These are phyloP conservation scores for Garra rufa DNA, from an alignment of 2,113 vertebrate species.

Conservation along the genomic window DNA sequence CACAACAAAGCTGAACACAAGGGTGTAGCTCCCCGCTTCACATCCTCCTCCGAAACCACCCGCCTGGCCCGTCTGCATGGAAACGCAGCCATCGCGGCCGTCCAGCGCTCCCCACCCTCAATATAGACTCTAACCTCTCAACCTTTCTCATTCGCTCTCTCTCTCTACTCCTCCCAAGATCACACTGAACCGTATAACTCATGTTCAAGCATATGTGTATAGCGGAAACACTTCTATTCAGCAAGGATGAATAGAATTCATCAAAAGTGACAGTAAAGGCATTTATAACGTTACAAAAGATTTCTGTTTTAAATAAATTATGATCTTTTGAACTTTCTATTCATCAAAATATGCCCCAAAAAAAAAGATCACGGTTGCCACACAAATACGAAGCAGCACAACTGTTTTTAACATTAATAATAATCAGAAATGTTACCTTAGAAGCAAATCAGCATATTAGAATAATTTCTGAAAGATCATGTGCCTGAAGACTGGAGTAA, in stretches of 20 bases:
- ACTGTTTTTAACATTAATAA: too few species aligned
- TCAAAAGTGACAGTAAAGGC: too few species aligned
- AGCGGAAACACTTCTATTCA: neutral
- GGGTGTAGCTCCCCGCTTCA: slow-evolving; percentile 77
- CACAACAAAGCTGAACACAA: slow-evolving; percentile 75
- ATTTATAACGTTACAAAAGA: neutral
- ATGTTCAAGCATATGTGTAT: neutral
- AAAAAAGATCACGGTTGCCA: too few species aligned
- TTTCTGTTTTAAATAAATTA: too few species aligned
- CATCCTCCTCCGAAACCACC: slow-evolving; percentile 76
- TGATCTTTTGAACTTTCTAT: too few species aligned
- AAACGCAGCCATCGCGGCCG: slow-evolving; percentile 60
- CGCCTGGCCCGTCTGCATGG: slow-evolving; percentile 69
- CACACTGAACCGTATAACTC: neutral
- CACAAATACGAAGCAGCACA: too few species aligned
- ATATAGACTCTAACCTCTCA: neutral
- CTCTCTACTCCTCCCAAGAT: slow-evolving; percentile 12
- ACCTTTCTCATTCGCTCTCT: neutral
- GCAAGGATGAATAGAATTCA: too few species aligned
- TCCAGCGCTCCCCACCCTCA: slow-evolving; percentile 70
- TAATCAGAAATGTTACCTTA: too few species aligned
- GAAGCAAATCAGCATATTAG: neutral
- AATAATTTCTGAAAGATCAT: neutral
- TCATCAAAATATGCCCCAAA: too few species aligned
- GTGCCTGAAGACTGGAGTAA: neutral